Evolutionary conservation across 2,888 invertebrate species (phyloP).

Genomic region (Chymomyza fuscimana): DNA sequence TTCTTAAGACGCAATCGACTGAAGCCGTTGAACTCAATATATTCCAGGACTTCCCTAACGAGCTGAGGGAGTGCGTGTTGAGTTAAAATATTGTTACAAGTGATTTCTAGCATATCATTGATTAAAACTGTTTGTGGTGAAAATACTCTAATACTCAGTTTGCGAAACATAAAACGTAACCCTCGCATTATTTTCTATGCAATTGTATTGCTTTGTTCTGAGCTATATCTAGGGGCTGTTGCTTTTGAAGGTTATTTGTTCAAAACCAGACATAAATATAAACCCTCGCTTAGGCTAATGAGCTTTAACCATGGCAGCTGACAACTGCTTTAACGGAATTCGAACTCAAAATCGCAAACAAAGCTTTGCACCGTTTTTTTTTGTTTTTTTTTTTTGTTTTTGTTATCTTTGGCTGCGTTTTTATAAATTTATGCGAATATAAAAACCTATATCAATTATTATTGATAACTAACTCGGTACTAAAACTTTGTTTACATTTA

Average conservation of each 20-base stretch:
- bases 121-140: no score
- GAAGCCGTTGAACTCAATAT: no score
- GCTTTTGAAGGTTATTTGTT: background rate
- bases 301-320: background rate
- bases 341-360: background rate
- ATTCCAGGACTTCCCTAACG: no score
- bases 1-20: no score
- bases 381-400: background rate
- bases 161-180: no score
- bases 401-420: background rate
- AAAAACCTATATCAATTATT: slow-evolving; percentile 26
- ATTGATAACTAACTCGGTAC: slow-evolving; percentile 23
- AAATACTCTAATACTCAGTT: no score
- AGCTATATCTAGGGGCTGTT: background rate
- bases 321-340: background rate
- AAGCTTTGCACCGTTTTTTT: background rate
- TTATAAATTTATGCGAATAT: slow-evolving; percentile 7
- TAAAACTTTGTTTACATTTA: slow-evolving; percentile 28
- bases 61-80: no score
- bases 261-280: background rate
- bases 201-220: slow-evolving; percentile 8
- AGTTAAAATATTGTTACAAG: no score
- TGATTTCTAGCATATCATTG: no score
- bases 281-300: slow-evolving; percentile 7
- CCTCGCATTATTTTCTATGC: slow-evolving; percentile 17